Conservation (phyloP, 1,140 invertebrate species). For the Trinorchestia longiramus region DNA sequence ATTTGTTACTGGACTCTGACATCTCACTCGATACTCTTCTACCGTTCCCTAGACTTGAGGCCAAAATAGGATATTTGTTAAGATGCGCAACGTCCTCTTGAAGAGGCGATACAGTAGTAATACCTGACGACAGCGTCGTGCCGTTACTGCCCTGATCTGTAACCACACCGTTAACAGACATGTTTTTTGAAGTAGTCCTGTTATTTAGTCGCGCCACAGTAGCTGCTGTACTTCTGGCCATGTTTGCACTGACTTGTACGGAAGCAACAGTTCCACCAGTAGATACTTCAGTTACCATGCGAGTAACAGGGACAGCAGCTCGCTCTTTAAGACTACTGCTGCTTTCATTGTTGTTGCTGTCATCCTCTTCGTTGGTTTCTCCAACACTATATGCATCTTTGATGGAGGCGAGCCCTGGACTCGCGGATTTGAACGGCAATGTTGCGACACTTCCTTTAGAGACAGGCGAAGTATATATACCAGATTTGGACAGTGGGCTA, state of each 20-base stretch:
- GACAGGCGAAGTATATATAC: neutral
- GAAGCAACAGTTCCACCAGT: neutral
- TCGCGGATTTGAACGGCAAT: neutral
- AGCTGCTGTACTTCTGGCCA: neutral
- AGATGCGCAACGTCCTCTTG: slow-evolving; percentile 17
- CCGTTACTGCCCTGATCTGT: neutral
- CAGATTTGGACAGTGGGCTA: neutral
- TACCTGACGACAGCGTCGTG: neutral
- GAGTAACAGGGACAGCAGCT: slow-evolving; percentile 14
- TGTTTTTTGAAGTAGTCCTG: neutral
- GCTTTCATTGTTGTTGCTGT: slow-evolving; percentile 42
- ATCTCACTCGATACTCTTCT: neutral
- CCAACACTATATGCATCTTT: neutral
- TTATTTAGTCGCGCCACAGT: neutral
- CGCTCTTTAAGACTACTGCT: neutral
- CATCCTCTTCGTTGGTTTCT: neutral
- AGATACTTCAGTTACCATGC: neutral
- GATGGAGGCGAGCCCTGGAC: neutral
- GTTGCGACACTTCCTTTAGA: neutral
- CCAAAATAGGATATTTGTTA: slow-evolving; percentile 27
- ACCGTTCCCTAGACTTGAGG: slow-evolving; percentile 2
- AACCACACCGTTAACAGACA: neutral
- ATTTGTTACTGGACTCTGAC: neutral
- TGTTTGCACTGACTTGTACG: neutral
- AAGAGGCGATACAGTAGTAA: neutral